These are phyloP conservation scores for Anodontia alba DNA, from an alignment of 2,888 invertebrate species.

Conservation along the genomic window DNA sequence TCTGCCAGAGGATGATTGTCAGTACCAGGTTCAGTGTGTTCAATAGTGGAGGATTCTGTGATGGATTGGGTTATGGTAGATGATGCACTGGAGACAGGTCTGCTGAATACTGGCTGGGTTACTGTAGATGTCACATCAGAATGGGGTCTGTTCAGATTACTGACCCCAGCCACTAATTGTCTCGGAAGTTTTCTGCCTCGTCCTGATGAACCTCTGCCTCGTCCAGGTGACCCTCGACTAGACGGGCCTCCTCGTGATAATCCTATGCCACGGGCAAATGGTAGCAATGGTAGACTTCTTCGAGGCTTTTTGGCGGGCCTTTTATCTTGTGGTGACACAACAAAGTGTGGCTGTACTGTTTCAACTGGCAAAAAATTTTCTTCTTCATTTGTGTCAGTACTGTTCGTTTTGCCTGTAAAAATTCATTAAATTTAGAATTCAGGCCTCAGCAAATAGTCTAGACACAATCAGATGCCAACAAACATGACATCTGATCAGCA, in stretches of 20 bases:
- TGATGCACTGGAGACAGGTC: too few species aligned
- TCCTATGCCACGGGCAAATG: neutral
- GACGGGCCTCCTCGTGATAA: too few species aligned
- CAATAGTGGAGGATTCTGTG: neutral
- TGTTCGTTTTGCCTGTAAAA: neutral
- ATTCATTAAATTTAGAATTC: neutral
- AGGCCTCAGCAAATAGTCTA: too few species aligned
- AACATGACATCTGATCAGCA: too few species aligned
- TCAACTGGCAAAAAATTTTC: neutral
- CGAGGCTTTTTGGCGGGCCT: neutral
- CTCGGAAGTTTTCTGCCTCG: neutral
- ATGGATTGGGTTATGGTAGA: neutral
- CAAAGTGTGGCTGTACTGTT: neutral
- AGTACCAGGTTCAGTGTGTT: neutral
- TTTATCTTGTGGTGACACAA: neutral
- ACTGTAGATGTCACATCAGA: neutral
- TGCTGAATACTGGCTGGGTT: neutral
- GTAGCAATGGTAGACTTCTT: neutral
- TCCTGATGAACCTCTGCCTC: neutral
- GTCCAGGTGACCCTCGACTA: neutral
- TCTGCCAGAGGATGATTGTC: neutral
- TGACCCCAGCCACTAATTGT: neutral
- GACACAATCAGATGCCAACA: too few species aligned
- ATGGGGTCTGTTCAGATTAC: neutral
- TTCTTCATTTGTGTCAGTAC: neutral